Evolutionary conservation across 1,140 invertebrate genomes (phyloP).

Genomic region (Orchestia grillus): DNA sequence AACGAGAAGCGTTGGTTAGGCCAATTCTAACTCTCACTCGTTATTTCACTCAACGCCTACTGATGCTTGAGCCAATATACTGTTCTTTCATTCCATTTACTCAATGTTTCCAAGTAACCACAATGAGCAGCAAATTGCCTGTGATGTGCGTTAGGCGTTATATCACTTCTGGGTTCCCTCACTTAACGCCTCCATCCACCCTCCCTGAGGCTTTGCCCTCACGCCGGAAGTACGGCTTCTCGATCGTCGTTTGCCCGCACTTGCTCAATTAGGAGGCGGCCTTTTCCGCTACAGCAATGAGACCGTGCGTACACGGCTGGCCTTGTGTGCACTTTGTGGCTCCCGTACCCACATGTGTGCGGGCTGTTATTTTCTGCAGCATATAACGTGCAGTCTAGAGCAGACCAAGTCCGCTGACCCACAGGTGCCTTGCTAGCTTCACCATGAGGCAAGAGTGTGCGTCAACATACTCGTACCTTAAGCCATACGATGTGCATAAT

Average conservation of each 20-base stretch:
- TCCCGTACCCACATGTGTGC: neutral
- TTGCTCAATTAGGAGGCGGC: constrained; percentile 41
- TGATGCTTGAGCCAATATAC: too few species aligned
- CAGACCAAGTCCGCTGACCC: neutral
- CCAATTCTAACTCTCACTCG: too few species aligned
- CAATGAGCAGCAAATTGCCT: too few species aligned
- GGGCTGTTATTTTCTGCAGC: neutral
- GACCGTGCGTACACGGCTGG: neutral
- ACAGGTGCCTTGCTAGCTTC: neutral
- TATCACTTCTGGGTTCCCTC: neutral
- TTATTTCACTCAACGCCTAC: too few species aligned
- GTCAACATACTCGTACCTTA: neutral
- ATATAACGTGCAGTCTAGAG: neutral
- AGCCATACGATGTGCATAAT: neutral
- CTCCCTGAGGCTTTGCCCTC: neutral
- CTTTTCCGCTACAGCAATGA: neutral
- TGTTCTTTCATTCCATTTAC: too few species aligned
- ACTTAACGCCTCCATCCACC: neutral
- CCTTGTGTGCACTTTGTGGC: neutral
- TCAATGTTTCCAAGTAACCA: too few species aligned
- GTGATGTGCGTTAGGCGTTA: neutral
- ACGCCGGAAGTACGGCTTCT: constrained; percentile 28
- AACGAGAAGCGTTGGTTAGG: too few species aligned
- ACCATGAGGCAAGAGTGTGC: neutral
- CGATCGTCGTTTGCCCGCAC: constrained; percentile 11